Evolutionary conservation across 1,140 invertebrate species (phyloP).

Genomic region (Drosophila rufa): DNA sequence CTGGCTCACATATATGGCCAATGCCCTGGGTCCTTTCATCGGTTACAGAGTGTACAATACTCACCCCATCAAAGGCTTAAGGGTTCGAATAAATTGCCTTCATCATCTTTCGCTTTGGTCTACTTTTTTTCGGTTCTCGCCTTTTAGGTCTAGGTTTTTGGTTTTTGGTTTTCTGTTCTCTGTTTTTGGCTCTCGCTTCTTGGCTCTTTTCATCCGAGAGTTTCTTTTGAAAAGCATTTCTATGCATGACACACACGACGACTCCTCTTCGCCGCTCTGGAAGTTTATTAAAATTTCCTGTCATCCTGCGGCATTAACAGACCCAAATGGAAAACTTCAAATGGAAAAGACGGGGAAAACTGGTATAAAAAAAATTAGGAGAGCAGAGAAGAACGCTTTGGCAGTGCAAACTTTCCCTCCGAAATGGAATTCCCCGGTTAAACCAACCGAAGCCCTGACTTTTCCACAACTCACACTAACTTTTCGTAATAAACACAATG

Average conservation of each 20-base stretch:
- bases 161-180: neutral
- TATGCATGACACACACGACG: constrained; percentile 43
- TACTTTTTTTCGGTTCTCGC: neutral
- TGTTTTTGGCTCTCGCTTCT: neutral
- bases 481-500: constrained; percentile 37
- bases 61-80: constrained; percentile 70
- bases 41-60: neutral
- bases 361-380: neutral
- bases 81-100: constrained; percentile 73
- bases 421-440: constrained; percentile 7
- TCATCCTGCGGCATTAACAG: constrained; percentile 41
- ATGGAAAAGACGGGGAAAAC: neutral
- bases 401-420: constrained; percentile 2
- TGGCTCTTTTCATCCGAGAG: constrained; percentile 12
- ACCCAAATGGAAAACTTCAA: constrained; percentile 33
- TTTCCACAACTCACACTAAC: constrained; percentile 14
- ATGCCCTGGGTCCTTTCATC: constrained; percentile 23
- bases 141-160: neutral
- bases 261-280: neutral
- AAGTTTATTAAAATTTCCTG: constrained; percentile 56
- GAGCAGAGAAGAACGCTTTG: neutral
- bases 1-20: constrained; percentile 31
- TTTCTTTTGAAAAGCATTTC: constrained; percentile 54
- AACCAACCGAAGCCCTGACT: constrained; percentile 17
- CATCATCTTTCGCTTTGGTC: constrained; percentile 71